Percentiles rank a stretch among this genome's conserved stretches.
These are phyloP conservation scores for Opisthocomus hoazin DNA, from an alignment of 2,113 vertebrate genomes.

Conservation along the genomic window DNA sequence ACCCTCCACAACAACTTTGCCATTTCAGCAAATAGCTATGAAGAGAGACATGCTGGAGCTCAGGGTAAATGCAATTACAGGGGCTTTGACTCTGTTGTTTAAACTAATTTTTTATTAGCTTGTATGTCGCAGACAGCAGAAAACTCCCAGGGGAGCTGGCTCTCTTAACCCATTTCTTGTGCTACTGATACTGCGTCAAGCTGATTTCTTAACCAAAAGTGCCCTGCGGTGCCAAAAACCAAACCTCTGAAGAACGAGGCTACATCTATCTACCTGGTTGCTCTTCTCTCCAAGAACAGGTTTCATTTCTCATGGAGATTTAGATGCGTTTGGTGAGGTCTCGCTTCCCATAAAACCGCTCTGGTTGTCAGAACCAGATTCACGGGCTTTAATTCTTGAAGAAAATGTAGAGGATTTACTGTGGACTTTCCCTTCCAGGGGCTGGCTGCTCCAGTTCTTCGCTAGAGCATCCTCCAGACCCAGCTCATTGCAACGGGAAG, in stretches of 20 bases:
- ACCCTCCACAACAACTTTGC: background rate
- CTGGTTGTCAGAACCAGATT: background rate
- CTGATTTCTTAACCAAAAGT: background rate
- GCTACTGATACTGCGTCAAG: fast-evolving
- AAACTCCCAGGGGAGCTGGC: background rate
- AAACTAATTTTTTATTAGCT: background rate
- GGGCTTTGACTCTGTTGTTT: background rate
- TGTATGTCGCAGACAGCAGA: background rate
- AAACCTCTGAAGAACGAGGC: background rate
- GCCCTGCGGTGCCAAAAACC: background rate
- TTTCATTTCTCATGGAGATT: background rate
- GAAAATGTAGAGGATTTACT: background rate
- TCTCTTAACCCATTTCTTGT: background rate
- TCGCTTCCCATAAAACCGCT: background rate
- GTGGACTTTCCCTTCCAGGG: background rate
- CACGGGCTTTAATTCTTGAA: background rate
- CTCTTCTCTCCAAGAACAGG: background rate
- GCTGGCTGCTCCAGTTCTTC: background rate
- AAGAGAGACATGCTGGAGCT: background rate
- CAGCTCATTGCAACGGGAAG: background rate
- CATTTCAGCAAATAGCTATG: background rate
- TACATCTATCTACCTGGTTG: background rate
- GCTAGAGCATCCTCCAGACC: background rate
- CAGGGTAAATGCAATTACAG: background rate
- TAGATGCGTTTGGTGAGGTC: background rate